phyloP scores from a whole-genome alignment of 2,888 invertebrate species.

The Watsonalla cultraria region DNA sequence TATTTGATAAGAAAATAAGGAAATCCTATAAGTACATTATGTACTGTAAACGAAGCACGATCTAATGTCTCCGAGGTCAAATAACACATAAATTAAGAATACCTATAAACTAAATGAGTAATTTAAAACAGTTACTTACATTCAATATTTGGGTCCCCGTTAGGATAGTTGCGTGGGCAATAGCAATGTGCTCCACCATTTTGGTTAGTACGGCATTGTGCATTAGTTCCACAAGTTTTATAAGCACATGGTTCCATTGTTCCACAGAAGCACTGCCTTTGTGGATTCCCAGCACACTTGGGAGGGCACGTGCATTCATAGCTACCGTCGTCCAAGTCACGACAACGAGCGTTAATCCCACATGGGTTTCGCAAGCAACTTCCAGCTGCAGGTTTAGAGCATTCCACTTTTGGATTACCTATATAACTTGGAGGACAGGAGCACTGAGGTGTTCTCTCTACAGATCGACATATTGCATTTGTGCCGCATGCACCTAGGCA shows the following conservation, averaged over 20 bases:
- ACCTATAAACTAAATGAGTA: not conserved
- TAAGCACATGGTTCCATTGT: constrained; percentile 87
- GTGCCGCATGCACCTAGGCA: constrained; percentile 89
- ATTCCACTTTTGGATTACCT: constrained; percentile 89
- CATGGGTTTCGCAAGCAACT: constrained; percentile 90
- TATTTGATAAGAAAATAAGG: no score
- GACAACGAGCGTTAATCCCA: constrained; percentile 89
- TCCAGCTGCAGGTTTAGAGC: constrained; percentile 83
- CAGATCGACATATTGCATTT: constrained; percentile 90
- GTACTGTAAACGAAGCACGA: no score
- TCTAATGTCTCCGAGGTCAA: no score
- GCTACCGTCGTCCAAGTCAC: constrained; percentile 85
- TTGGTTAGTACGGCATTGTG: constrained; percentile 85
- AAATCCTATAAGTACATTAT: no score
- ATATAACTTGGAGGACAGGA: constrained; percentile 89
- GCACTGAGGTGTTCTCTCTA: constrained; percentile 87
- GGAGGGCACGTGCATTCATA: constrained; percentile 90
- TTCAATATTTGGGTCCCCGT: constrained; percentile 91
- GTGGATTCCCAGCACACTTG: constrained; percentile 90
- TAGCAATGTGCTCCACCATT: constrained; percentile 88
- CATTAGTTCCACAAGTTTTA: constrained; percentile 89
- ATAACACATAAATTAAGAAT: not conserved
- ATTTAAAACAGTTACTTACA: constrained; percentile 80
- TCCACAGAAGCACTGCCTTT: constrained; percentile 88
- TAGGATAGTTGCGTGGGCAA: constrained; percentile 89